Percentiles rank a stretch among this genome's conserved stretches.
Conservation (phyloP, 2,797 vertebrate genomes). For the Oceanodroma leucorhoa region DNA sequence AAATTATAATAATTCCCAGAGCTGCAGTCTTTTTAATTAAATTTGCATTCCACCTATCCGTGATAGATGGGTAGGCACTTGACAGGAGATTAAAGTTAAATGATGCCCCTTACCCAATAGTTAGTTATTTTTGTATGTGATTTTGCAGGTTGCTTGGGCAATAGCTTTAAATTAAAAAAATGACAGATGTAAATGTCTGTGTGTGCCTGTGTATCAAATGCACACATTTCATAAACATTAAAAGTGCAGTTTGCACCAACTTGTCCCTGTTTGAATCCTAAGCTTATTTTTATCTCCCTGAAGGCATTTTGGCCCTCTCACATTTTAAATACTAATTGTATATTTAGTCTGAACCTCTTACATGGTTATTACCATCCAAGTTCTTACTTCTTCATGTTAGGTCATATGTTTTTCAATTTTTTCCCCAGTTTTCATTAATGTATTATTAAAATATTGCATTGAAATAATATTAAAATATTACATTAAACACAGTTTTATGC, state of each 20-base stretch:
- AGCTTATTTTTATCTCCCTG: not conserved
- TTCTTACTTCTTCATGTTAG: not conserved
- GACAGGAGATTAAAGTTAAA: slow-evolving; percentile 23
- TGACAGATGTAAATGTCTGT: not conserved
- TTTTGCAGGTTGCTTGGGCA: not conserved
- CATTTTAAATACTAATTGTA: not conserved
- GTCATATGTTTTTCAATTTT: not conserved
- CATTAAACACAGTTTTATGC: not conserved
- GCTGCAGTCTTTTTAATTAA: slow-evolving; percentile 43
- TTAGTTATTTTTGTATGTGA: not conserved
- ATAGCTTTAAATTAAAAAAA: not conserved
- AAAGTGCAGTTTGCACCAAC: not conserved
- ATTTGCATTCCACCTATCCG: slow-evolving; percentile 8
- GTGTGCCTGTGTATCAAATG: not conserved
- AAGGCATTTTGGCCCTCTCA: not conserved
- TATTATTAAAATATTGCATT: not conserved
- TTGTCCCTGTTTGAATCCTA: not conserved
- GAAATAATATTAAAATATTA: not conserved
- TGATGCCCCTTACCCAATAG: not conserved
- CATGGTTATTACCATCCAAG: not conserved
- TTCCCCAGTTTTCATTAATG: not conserved
- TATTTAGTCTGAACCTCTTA: not conserved
- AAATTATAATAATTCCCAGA: not conserved
- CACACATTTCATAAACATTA: not conserved
- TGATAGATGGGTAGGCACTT: slow-evolving; percentile 18